These are phyloP conservation scores for Benthosema pterotum DNA, from an alignment of 2,797 vertebrate genomes.

Conservation along the genomic window DNA sequence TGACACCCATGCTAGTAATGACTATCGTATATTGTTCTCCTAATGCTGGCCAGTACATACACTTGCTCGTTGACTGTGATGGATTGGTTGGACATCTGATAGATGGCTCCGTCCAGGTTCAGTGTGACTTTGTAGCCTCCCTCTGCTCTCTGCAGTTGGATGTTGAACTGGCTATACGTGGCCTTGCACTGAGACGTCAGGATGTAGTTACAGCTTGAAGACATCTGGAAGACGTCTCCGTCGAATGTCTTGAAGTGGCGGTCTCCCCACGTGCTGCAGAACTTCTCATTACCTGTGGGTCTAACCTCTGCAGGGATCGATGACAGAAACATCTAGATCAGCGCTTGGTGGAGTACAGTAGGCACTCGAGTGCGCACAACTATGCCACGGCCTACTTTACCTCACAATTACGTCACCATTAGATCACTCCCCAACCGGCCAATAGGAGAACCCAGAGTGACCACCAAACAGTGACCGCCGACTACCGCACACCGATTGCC, in stretches of 20 bases:
- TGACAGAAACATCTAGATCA: too few species aligned
- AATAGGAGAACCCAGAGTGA: too few species aligned
- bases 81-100: slow-evolving; percentile 67
- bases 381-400: too few species aligned
- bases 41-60: too few species aligned
- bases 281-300: slow-evolving; percentile 44
- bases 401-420: too few species aligned
- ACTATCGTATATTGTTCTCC: too few species aligned
- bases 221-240: slow-evolving; percentile 77
- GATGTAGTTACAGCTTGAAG: slow-evolving; percentile 74
- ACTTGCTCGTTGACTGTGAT: slow-evolving; percentile 65
- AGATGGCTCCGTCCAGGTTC: slow-evolving; percentile 68
- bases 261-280: slow-evolving; percentile 86
- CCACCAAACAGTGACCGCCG: too few species aligned
- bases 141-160: slow-evolving; percentile 71
- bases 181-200: slow-evolving; percentile 67
- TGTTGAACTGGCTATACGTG: slow-evolving; percentile 67
- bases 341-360: too few species aligned
- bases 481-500: too few species aligned
- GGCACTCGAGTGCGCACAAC: too few species aligned
- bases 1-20: too few species aligned
- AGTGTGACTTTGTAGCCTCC: slow-evolving; percentile 53
- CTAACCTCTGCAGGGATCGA: slow-evolving; percentile 23
- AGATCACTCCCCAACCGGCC: too few species aligned
- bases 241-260: slow-evolving; percentile 79